These are phyloP conservation scores for Miichthys miiuy DNA, from an alignment of 2,797 vertebrate species.

Conservation along the genomic window DNA sequence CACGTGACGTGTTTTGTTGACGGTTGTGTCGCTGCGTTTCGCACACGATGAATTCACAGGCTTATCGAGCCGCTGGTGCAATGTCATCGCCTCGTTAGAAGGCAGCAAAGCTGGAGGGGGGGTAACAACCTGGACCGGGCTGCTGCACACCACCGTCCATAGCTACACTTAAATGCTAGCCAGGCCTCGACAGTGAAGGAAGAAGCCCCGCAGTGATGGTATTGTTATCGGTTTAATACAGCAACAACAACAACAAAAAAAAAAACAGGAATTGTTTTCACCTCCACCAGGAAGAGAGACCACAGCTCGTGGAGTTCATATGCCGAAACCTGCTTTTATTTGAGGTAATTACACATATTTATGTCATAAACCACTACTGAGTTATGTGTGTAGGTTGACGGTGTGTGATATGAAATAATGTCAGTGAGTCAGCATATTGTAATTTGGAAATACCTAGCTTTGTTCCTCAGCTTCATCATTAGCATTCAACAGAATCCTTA, in stretches of 20 bases:
- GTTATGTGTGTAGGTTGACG: too few species aligned
- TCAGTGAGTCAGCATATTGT: slow-evolving; percentile 27
- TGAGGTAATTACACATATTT: slow-evolving; percentile 70
- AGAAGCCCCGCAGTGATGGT: slow-evolving; percentile 48
- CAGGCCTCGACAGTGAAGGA: slow-evolving; percentile 24
- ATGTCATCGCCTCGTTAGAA: slow-evolving; percentile 77
- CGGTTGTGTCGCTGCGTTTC: slow-evolving; percentile 62
- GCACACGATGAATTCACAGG: slow-evolving; percentile 50
- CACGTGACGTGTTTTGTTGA: slow-evolving; percentile 85
- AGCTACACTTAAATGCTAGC: slow-evolving; percentile 9
- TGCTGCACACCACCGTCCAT: not conserved
- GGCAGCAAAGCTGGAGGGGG: slow-evolving; percentile 32
- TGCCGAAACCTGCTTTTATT: slow-evolving; percentile 35
- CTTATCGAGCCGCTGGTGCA: slow-evolving; percentile 69
- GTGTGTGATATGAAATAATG: not conserved
- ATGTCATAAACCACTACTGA: not conserved
- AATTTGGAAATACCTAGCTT: slow-evolving; percentile 27
- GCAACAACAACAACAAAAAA: not conserved
- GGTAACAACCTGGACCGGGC: not conserved
- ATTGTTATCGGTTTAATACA: slow-evolving; percentile 29
- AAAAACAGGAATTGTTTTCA: slow-evolving; percentile 67
- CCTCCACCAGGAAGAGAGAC: slow-evolving; percentile 62
- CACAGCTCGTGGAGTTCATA: slow-evolving; percentile 65
- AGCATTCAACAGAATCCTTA: slow-evolving; percentile 45
- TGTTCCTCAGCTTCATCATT: slow-evolving; percentile 40